Conservation (phyloP, 2,888 invertebrate species). For the Chorisops tibialis region DNA sequence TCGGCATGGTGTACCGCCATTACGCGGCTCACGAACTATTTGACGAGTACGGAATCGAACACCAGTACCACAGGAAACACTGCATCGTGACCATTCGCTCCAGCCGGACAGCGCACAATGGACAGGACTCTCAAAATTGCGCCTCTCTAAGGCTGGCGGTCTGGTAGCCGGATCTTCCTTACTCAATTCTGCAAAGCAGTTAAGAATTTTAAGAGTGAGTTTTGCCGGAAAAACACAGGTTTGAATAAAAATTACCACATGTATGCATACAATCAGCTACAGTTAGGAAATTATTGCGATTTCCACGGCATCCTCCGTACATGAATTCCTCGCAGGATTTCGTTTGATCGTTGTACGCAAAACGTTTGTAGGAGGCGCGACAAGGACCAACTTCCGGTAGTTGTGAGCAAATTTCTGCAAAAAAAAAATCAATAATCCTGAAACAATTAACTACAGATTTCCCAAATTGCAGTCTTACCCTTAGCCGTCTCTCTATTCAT, state of each 20-base stretch:
- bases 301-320: slow-evolving; percentile 88
- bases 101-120: slow-evolving; percentile 75
- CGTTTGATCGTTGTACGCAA: slow-evolving; percentile 74
- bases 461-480: slow-evolving; percentile 54
- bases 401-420: slow-evolving; percentile 67
- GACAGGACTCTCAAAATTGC: slow-evolving; percentile 41
- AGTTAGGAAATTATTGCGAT: slow-evolving; percentile 85
- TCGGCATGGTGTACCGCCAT: slow-evolving; percentile 46
- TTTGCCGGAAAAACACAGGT: background rate
- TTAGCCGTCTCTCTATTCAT: slow-evolving; percentile 74
- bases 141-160: background rate
- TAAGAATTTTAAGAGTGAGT: background rate
- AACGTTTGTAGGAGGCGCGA: slow-evolving; percentile 80
- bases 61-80: slow-evolving; percentile 74
- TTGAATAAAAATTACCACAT: slow-evolving; percentile 52
- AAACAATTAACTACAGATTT: too few species aligned
- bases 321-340: slow-evolving; percentile 81
- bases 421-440: background rate
- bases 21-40: slow-evolving; percentile 43
- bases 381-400: slow-evolving; percentile 80
- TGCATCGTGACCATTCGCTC: slow-evolving; percentile 82
- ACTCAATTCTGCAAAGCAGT: background rate
- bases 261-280: slow-evolving; percentile 71
- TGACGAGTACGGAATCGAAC: slow-evolving; percentile 58
- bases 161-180: background rate